Percentiles rank a stretch among this genome's conserved stretches.
These are phyloP conservation scores for Crocodylus rhombifer DNA, from an alignment of 2,797 vertebrate species.

Conservation along the genomic window DNA sequence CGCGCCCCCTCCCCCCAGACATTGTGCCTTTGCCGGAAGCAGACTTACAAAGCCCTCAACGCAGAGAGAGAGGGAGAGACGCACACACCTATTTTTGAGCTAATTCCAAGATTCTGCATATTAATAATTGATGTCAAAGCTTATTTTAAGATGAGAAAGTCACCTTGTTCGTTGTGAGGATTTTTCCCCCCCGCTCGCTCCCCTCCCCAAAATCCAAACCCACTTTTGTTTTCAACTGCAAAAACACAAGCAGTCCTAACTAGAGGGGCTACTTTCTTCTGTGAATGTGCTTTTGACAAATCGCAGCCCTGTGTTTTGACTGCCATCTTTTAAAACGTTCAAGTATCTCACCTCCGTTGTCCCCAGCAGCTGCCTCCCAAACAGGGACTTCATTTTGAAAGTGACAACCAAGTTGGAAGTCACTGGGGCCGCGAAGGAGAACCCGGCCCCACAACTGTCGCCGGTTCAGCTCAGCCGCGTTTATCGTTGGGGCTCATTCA, in stretches of 20 bases:
- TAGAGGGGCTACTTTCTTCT: rapidly evolving
- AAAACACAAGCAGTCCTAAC: rapidly evolving
- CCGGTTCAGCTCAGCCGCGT: neutral
- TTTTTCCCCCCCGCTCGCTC: neutral
- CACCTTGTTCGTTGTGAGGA: slow-evolving; percentile 57
- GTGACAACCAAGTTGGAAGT: neutral
- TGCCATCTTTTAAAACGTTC: neutral
- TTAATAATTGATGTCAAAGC: slow-evolving; percentile 58
- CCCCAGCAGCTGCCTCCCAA: neutral
- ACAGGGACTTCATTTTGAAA: neutral
- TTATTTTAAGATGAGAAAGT: slow-evolving; percentile 34
- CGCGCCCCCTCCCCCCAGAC: neutral
- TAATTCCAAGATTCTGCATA: neutral
- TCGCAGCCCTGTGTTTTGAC: neutral
- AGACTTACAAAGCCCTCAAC: neutral
- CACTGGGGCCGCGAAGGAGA: neutral
- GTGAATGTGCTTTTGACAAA: neutral
- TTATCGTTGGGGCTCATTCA: neutral
- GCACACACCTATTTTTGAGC: rapidly evolving
- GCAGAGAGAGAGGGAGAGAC: neutral
- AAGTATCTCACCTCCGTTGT: neutral
- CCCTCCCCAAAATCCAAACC: neutral
- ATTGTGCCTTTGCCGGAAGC: neutral
- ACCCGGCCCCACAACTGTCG: rapidly evolving
- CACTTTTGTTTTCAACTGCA: neutral